phyloP scores from a whole-genome alignment of 2,888 invertebrate genomes.

The Amphimallon solstitiale region DNA sequence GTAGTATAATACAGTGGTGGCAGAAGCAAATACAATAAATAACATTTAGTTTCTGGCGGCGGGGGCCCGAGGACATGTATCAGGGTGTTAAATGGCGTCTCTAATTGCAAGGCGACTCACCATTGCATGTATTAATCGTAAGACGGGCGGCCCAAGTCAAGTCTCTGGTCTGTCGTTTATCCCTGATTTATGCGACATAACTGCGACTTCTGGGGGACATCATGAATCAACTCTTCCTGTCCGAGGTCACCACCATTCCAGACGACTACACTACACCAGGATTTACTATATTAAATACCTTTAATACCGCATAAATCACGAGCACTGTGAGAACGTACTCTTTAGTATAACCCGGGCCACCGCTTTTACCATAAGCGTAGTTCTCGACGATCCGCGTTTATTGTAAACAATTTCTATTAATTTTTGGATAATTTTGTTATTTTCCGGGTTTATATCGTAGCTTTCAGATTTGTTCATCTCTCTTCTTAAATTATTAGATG shows the following conservation, averaged over 20 bases:
- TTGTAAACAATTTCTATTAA: no score
- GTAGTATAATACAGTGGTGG: conserved; percentile 51
- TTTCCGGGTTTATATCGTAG: no score
- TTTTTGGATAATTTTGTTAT: no score
- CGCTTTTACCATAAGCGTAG: conserved; percentile 6
- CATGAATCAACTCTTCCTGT: conserved; percentile 58
- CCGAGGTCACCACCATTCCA: conserved; percentile 44
- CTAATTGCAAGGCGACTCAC: conserved; percentile 53
- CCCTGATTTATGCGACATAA: conserved; percentile 56
- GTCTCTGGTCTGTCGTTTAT: conserved; percentile 55
- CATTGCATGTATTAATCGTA: conserved; percentile 51
- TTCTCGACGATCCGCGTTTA: not conserved
- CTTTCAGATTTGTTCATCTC: no score
- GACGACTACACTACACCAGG: conserved; percentile 39
- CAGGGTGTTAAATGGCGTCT: conserved; percentile 55
- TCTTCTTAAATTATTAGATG: no score
- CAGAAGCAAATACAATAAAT: conserved; percentile 51
- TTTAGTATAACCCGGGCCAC: conserved; percentile 6
- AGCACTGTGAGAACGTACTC: conserved; percentile 33
- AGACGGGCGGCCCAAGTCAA: conserved; percentile 51
- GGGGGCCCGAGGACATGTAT: conserved; percentile 51
- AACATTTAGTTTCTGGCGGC: conserved; percentile 48
- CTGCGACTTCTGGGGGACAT: conserved; percentile 55
- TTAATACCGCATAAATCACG: conserved; percentile 42
- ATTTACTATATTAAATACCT: conserved; percentile 46